phyloP scores from a whole-genome alignment of 2,113 vertebrate genomes.

The Xiphophorus couchianus region DNA sequence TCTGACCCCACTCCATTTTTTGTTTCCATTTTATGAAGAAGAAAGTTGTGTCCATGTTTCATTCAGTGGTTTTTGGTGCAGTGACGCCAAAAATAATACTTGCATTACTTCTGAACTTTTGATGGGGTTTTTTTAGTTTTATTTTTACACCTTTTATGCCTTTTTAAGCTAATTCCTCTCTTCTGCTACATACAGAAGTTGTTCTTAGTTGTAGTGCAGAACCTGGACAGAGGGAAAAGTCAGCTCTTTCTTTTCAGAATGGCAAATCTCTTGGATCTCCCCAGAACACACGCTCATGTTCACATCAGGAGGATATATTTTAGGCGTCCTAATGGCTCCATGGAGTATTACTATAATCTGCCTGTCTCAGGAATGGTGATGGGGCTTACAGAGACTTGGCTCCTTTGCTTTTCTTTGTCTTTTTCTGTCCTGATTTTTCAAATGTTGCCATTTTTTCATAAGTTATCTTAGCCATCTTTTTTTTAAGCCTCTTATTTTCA shows the following conservation, averaged over 20 bases:
- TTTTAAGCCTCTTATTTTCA: not conserved
- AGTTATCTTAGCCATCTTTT: not conserved
- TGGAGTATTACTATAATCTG: constrained; percentile 44
- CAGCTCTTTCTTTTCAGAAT: constrained; percentile 10
- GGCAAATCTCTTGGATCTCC: constrained; percentile 8
- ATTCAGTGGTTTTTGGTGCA: too few relatives aligned
- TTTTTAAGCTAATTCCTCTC: too few relatives aligned
- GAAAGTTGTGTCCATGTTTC: too few relatives aligned
- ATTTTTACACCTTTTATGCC: too few relatives aligned
- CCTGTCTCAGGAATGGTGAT: constrained; percentile 21
- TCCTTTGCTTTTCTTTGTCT: not conserved
- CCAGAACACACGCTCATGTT: constrained; percentile 8
- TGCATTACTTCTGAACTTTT: too few relatives aligned
- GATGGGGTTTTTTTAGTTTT: too few relatives aligned
- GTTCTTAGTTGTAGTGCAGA: too few relatives aligned
- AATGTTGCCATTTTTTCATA: constrained; percentile 2
- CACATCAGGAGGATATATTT: constrained; percentile 21
- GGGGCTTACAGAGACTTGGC: constrained; percentile 30
- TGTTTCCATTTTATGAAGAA: too few relatives aligned
- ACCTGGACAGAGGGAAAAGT: not conserved
- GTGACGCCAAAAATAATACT: too few relatives aligned
- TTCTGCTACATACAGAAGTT: too few relatives aligned
- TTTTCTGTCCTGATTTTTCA: not conserved
- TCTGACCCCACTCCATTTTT: too few relatives aligned
- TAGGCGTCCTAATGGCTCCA: constrained; percentile 48